These are phyloP conservation scores for Embidobia sp. DNA, from an alignment of 2,888 invertebrate genomes.

Conservation along the genomic window DNA sequence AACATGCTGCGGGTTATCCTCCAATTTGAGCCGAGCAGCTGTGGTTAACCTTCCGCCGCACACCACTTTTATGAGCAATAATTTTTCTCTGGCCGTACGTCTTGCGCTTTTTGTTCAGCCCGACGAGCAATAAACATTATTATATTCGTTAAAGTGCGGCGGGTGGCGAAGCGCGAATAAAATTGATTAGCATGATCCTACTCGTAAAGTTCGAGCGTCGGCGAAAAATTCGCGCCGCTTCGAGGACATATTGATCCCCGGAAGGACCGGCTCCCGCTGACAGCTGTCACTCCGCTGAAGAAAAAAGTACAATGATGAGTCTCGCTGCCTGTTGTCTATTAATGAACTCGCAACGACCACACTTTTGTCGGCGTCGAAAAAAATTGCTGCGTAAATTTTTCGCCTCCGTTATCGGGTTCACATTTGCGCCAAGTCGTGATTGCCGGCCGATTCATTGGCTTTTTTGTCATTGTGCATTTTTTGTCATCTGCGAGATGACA, in stretches of 20 bases:
- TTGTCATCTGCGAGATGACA: too few relatives aligned
- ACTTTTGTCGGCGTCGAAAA: too few relatives aligned
- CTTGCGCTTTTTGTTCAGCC: constrained; percentile 24
- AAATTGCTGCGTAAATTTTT: too few relatives aligned
- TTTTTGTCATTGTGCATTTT: too few relatives aligned
- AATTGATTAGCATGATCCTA: constrained; percentile 36
- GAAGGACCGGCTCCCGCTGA: constrained; percentile 27
- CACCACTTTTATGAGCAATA: constrained; percentile 52
- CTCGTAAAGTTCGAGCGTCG: constrained; percentile 1
- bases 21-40: constrained; percentile 43
- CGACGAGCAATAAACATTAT: constrained; percentile 46
- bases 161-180: constrained; percentile 12
- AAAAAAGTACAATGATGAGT: constrained; percentile 37
- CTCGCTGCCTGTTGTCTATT: constrained; percentile 62
- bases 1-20: constrained; percentile 25
- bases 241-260: constrained; percentile 21
- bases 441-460: too few relatives aligned
- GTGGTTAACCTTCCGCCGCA: constrained; percentile 50
- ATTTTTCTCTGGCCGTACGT: constrained; percentile 36
- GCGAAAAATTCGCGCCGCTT: constrained; percentile 7
- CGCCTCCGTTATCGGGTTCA: too few relatives aligned
- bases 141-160: constrained; percentile 31
- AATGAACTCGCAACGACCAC: neutral
- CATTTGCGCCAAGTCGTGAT: too few relatives aligned
- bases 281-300: constrained; percentile 45